Percentiles rank a stretch among this genome's conserved stretches.
These are phyloP conservation scores for Oreohelix idahoensis DNA, from an alignment of 1,140 invertebrate species.

Conservation along the genomic window DNA sequence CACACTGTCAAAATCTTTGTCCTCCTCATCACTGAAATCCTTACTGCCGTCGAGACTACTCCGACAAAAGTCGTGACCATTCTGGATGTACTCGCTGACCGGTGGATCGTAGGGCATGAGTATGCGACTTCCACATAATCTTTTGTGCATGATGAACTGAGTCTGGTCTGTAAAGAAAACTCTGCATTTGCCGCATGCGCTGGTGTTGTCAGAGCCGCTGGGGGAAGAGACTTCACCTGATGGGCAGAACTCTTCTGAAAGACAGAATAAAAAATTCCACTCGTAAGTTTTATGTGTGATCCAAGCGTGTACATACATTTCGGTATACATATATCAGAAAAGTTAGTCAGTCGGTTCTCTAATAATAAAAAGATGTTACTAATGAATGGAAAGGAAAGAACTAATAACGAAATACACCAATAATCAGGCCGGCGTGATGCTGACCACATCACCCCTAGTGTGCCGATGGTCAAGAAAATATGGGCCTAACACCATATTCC, in stretches of 20 bases:
- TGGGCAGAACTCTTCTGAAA: constrained; percentile 7
- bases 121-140: neutral
- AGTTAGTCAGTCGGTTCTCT: too few species aligned
- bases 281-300: too few species aligned
- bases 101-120: constrained; percentile 35
- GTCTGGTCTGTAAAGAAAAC: neutral
- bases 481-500: too few species aligned
- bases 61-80: constrained; percentile 4
- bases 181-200: constrained; percentile 30
- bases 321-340: too few species aligned
- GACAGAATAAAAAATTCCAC: too few species aligned
- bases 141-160: neutral
- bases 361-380: too few species aligned
- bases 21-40: constrained; percentile 3
- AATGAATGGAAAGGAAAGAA: too few species aligned
- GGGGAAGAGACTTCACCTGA: constrained; percentile 2
- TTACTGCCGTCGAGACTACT: neutral
- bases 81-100: neutral
- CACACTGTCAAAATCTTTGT: neutral
- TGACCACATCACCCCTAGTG: too few species aligned
- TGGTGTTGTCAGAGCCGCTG: neutral
- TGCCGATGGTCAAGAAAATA: too few species aligned
- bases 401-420: too few species aligned
- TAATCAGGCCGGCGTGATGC: too few species aligned
- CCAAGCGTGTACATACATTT: too few species aligned